phyloP scores from a whole-genome alignment of 2,797 vertebrate genomes.

The Somateria mollissima region DNA sequence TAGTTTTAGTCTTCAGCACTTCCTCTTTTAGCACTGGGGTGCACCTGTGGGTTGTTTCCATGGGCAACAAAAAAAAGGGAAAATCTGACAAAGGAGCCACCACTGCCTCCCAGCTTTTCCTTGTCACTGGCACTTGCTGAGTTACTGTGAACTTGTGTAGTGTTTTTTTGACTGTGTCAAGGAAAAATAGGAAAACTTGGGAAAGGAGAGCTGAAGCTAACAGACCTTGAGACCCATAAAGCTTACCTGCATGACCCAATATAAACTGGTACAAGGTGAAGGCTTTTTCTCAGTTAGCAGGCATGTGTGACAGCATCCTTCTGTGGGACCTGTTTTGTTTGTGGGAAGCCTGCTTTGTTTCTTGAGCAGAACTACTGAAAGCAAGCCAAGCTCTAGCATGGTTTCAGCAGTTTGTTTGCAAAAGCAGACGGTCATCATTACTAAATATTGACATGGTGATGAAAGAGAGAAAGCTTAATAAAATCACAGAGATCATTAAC shows the following conservation, averaged over 20 bases:
- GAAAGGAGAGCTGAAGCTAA: neutral
- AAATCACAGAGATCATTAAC: neutral
- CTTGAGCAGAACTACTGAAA: neutral
- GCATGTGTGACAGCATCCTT: neutral
- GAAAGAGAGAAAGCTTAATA: neutral
- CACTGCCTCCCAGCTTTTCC: neutral
- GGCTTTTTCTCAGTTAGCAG: neutral
- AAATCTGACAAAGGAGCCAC: neutral
- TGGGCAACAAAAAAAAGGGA: neutral
- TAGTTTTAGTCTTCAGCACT: neutral
- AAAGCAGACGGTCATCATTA: neutral
- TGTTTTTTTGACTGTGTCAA: neutral
- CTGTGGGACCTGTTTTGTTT: neutral
- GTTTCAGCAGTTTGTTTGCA: neutral
- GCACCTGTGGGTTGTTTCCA: neutral
- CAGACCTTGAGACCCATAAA: neutral
- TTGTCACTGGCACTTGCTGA: neutral
- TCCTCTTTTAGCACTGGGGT: neutral
- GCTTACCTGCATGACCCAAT: neutral
- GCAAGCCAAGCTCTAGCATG: neutral
- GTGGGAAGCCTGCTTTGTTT: neutral
- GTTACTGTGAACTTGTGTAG: neutral
- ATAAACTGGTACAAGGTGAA: neutral
- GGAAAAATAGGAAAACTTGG: neutral
- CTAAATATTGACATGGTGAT: conserved; percentile 14